Evolutionary conservation across 2,888 invertebrate species (phyloP), one percentile per base, ranked within the genome.

Genomic region (Stomorhina lunata): DNA sequence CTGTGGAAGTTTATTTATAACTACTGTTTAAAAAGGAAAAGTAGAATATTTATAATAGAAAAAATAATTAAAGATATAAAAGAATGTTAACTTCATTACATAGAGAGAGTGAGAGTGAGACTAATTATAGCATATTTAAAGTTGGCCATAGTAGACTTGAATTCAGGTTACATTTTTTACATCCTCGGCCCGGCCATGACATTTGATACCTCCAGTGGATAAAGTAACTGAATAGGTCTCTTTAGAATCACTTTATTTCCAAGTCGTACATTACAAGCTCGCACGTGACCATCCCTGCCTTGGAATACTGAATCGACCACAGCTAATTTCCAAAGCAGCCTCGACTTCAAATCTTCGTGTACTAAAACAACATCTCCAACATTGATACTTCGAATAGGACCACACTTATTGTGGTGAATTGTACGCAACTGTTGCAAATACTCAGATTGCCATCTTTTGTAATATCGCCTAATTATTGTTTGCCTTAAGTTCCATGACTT

Each of bases 241-340:
- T 69, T 71, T 12, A 83, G 71, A 20, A 72, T 66, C 12, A 63
- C 27, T 17, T 72, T 65, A 37, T 69, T 80, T 7, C 27, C 15
- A 10, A 78, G 65, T n/a, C 71, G 45, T 69, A 80, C n/a, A 48
- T 81, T 53, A 17, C 75, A 78, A 12, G 76, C 80, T 69, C 75
- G 68, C 10, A 83, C 66, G 40, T 48, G 71, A 12, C 79, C 78
- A 57, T 84, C 84, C 65, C 78, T 72, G 48, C 81, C 80, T 27
- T 75, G 79, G 37, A 68, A 84, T 45, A 20, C 45, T 6, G 45
- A 34, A 25, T 72, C 15, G 10, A 76, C 63, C 0, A 82, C 81
- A n/a, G 80, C 84, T 63, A 82, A 15, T 37, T 61, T 76, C 73
- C 73, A 84, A 27, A 80, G 72, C 3, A 76, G 17, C 45, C 81